Evolutionary conservation across 1,140 invertebrate species (phyloP).

Genomic region (Ephestia elutella): DNA sequence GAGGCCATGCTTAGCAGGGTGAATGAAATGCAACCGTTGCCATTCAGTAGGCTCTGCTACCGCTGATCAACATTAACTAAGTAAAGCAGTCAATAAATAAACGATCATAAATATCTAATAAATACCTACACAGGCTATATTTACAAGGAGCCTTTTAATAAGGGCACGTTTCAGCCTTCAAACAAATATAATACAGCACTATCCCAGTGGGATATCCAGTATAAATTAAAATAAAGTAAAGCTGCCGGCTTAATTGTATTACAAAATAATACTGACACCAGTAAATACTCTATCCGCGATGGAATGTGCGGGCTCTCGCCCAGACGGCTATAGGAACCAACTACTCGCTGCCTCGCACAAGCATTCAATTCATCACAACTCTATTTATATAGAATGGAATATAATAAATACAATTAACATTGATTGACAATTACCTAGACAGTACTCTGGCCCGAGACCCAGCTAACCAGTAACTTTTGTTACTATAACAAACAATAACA

Average conservation of each 20-base stretch:
- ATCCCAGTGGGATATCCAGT: slow-evolving; percentile 67
- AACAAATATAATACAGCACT: slow-evolving; percentile 72
- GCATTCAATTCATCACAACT: slow-evolving; percentile 54
- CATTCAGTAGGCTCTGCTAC: slow-evolving; percentile 50
- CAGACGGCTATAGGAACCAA: slow-evolving; percentile 49
- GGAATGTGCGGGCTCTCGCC: slow-evolving; percentile 61
- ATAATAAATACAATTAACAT: slow-evolving; percentile 66
- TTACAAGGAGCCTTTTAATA: slow-evolving; percentile 67
- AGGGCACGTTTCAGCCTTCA: slow-evolving; percentile 64
- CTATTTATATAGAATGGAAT: slow-evolving; percentile 53
- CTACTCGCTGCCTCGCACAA: slow-evolving; percentile 47
- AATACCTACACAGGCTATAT: slow-evolving; percentile 73
- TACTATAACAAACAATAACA: slow-evolving; percentile 67
- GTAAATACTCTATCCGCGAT: slow-evolving; percentile 63
- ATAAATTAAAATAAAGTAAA: slow-evolving; percentile 71
- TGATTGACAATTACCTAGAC: slow-evolving; percentile 49
- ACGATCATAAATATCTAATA: slow-evolving; percentile 74
- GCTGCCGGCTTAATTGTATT: slow-evolving; percentile 70
- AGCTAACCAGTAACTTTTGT: slow-evolving; percentile 38
- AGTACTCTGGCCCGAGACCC: slow-evolving; percentile 23
- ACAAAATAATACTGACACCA: slow-evolving; percentile 74
- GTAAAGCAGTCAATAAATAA: slow-evolving; percentile 75
- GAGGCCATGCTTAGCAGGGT: slow-evolving; percentile 67
- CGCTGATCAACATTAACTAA: slow-evolving; percentile 65
- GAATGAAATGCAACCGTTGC: slow-evolving; percentile 65